Percentiles rank a stretch among this genome's conserved stretches.
Evolutionary conservation across 2,797 vertebrate genomes (phyloP).

Genomic region (Chloroceryle inda): DNA sequence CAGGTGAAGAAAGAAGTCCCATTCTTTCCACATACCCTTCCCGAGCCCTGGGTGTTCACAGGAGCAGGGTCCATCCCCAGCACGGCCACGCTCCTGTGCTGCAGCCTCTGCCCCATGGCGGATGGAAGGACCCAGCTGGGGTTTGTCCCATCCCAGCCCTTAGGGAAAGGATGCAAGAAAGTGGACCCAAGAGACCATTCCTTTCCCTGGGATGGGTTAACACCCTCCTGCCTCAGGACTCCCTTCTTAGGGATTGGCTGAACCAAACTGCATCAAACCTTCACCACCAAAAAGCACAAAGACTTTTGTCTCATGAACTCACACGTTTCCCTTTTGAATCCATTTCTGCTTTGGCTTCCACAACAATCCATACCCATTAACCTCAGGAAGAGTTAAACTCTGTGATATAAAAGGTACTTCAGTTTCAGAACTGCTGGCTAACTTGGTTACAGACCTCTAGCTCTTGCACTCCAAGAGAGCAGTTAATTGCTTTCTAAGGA

Average conservation of each 20-base stretch:
- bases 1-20: background rate
- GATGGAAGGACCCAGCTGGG: accelerated
- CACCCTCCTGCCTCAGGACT: background rate
- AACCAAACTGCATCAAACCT: background rate
- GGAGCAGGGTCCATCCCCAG: background rate
- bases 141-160: background rate
- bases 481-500: background rate
- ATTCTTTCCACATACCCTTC: accelerated
- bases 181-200: background rate
- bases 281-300: background rate
- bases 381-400: background rate
- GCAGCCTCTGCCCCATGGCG: accelerated
- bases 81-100: accelerated
- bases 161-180: background rate
- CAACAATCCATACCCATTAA: background rate
- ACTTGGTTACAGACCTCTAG: background rate
- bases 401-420: background rate
- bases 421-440: background rate
- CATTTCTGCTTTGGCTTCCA: background rate
- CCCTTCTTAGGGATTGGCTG: background rate
- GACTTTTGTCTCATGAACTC: background rate
- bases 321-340: background rate
- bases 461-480: background rate
- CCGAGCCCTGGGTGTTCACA: background rate
- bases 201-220: background rate